A percentile compares a stretch with the other conserved stretches of the same genome.
These are phyloP conservation scores for Upupa epops DNA, from an alignment of 2,113 vertebrate species.

Conservation along the genomic window DNA sequence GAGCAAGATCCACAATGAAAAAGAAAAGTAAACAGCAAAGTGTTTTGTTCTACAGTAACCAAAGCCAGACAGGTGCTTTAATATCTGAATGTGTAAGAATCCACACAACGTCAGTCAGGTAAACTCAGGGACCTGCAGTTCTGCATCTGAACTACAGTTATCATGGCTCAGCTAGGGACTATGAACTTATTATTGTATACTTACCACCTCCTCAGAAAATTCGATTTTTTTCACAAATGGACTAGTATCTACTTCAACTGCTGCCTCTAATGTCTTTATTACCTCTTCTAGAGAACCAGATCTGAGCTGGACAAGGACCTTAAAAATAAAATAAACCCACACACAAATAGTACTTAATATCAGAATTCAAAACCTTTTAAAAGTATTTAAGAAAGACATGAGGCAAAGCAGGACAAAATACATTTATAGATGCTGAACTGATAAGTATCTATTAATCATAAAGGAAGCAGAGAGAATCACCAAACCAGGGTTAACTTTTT, in stretches of 20 bases:
- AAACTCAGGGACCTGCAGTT: not conserved
- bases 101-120: not conserved
- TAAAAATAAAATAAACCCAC: constrained; percentile 39
- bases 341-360: not conserved
- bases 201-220: constrained; percentile 88
- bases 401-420: not conserved
- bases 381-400: not conserved
- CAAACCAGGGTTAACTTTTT: not conserved
- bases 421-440: not conserved
- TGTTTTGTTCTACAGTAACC: not conserved
- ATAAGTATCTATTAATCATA: not conserved
- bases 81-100: not conserved
- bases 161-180: not conserved
- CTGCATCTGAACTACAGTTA: not conserved
- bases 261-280: constrained; percentile 72
- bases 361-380: not conserved
- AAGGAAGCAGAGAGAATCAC: not conserved
- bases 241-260: constrained; percentile 59
- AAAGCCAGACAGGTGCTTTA: not conserved
- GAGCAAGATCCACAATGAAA: not conserved
- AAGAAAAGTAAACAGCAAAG: not conserved
- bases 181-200: constrained; percentile 1
- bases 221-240: constrained; percentile 80
- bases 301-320: constrained; percentile 80
- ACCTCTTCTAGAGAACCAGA: constrained; percentile 73